These are phyloP conservation scores for Malthinus flaveolus DNA, from an alignment of 2,888 invertebrate genomes.

Conservation along the genomic window DNA sequence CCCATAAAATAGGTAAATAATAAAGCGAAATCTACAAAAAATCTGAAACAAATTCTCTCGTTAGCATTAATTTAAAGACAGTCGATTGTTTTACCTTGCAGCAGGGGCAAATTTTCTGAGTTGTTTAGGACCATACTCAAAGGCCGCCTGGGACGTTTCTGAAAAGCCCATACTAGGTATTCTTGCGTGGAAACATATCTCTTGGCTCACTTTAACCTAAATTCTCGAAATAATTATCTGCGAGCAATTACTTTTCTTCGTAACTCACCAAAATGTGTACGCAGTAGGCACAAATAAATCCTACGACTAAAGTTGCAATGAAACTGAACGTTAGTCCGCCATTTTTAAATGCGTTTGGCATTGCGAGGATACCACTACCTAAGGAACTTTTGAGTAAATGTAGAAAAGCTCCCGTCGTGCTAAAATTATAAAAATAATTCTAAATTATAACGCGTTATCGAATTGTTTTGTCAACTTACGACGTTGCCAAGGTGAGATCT, in stretches of 20 bases:
- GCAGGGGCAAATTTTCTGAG: conserved; percentile 65
- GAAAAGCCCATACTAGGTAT: conserved; percentile 77
- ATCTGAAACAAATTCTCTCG: conserved; percentile 55
- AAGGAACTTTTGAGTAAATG: conserved; percentile 94
- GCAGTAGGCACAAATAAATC: conserved; percentile 89
- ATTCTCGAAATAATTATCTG: conserved; percentile 30
- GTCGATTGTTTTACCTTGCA: conserved; percentile 63
- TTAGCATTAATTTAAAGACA: too few relatives aligned
- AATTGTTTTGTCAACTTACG: conserved; percentile 57
- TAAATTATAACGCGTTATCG: too few relatives aligned
- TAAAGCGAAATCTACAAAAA: conserved; percentile 68
- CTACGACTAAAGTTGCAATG: conserved; percentile 83
- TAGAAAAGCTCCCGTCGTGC: conserved; percentile 80
- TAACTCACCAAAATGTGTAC: conserved; percentile 84
- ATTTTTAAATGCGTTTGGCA: conserved; percentile 94
- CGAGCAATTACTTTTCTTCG: too few relatives aligned
- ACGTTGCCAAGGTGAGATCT: conserved; percentile 66
- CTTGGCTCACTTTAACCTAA: conserved; percentile 75
- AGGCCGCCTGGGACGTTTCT: conserved; percentile 79
- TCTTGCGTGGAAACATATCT: conserved; percentile 68
- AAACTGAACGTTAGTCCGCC: conserved; percentile 85
- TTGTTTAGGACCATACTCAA: conserved; percentile 70
- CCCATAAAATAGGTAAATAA: conserved; percentile 73
- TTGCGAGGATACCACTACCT: conserved; percentile 93
- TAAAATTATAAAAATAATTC: conserved; percentile 50